phyloP scores from a whole-genome alignment of 2,113 vertebrate genomes.

The Solea solea region DNA sequence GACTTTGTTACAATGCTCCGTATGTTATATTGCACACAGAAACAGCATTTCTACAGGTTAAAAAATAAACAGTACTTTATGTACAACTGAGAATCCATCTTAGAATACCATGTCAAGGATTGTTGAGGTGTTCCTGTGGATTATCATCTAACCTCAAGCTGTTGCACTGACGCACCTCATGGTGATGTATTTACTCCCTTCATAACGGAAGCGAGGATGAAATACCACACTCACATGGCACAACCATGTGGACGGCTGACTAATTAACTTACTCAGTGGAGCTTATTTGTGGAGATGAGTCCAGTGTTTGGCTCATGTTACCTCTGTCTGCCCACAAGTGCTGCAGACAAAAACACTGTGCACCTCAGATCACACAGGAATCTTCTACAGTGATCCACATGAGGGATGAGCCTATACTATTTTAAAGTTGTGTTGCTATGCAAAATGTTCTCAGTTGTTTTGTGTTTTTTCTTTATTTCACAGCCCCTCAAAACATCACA shows the following conservation, averaged over 20 bases:
- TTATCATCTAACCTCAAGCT: conserved; percentile 12
- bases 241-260: neutral
- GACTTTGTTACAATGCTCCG: too few species aligned
- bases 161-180: neutral
- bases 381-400: neutral
- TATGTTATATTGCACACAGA: too few species aligned
- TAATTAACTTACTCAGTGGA: neutral
- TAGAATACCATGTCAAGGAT: too few species aligned
- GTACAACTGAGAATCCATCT: too few species aligned
- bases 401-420: neutral
- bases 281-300: neutral
- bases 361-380: conserved; percentile 1
- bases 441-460: neutral
- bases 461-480: neutral
- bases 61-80: too few species aligned
- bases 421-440: conserved; percentile 5
- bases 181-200: conserved; percentile 19
- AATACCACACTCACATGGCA: neutral
- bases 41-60: too few species aligned
- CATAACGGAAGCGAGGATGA: neutral
- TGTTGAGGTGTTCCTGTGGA: conserved; percentile 36
- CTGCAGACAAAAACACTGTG: neutral
- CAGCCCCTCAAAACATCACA: neutral
- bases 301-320: neutral
- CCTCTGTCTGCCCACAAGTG: neutral